Conservation (phyloP, 2,888 invertebrate species). For the Mantis religiosa region DNA sequence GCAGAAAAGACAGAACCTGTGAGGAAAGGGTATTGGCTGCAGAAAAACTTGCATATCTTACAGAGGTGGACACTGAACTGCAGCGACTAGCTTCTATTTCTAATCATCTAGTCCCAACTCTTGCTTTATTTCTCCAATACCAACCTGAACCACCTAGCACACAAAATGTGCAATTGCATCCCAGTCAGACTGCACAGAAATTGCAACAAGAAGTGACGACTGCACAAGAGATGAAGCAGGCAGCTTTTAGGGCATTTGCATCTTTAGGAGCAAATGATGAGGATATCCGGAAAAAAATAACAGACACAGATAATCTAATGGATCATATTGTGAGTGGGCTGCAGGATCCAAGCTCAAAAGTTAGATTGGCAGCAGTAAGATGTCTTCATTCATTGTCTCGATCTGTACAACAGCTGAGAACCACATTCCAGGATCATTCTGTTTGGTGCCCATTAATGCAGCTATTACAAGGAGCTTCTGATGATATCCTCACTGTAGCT, state of each 20-base stretch:
- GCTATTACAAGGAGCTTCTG: slow-evolving; percentile 57
- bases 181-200: slow-evolving; percentile 32
- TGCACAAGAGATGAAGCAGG: slow-evolving; percentile 42
- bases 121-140: slow-evolving; percentile 75
- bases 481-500: slow-evolving; percentile 79
- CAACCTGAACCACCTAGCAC: slow-evolving; percentile 40
- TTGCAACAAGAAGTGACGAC: slow-evolving; percentile 35
- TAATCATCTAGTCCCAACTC: slow-evolving; percentile 80
- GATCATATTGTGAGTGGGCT: slow-evolving; percentile 79
- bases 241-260: slow-evolving; percentile 63
- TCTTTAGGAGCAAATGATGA: slow-evolving; percentile 91
- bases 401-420: slow-evolving; percentile 86
- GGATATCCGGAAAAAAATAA: slow-evolving; percentile 85
- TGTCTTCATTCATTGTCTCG: slow-evolving; percentile 88
- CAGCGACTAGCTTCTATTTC: slow-evolving; percentile 87
- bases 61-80: slow-evolving; percentile 84
- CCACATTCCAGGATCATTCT: slow-evolving; percentile 88
- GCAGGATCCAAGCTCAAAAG: slow-evolving; percentile 65
- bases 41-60: slow-evolving; percentile 84
- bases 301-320: slow-evolving; percentile 86
- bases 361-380: slow-evolving; percentile 79
- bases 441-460: slow-evolving; percentile 92
- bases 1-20: slow-evolving; percentile 67
- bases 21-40: slow-evolving; percentile 72
- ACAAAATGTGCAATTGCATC: neutral